Evolutionary conservation across 2,888 invertebrate genomes (phyloP), one percentile per base, ranked within the genome.

Genomic region (Patella pellucida): DNA sequence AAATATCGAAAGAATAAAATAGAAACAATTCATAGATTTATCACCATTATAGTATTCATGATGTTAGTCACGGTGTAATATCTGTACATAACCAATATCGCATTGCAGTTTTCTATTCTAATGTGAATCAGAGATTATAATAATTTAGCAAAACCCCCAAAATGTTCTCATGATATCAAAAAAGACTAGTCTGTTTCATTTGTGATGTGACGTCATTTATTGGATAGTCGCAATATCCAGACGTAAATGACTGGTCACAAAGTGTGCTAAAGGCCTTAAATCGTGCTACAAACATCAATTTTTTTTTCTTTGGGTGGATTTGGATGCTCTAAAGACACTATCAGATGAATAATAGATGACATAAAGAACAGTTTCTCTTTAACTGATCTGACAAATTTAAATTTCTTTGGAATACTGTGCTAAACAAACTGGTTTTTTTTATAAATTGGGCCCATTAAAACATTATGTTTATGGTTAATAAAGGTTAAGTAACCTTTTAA

Each of bases 401-500:
- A 41, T 41, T 41, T 41, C 31, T 41, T 41, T 41, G 31, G 31
- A 41, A 41, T 41, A 41, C 31, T 41, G 31, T 41, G 31, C 31
- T 41, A 41, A 41, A 41, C 31, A 41, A 41, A 41, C 31, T 41
- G 31, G 7, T n/a, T n/a, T n/a, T 41, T 41, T 41, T 41, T 41
- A 41, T 41, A 5, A 41, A 41, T 41, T 41, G 31, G 31, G 31
- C 31, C 31, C 31, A 41, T 41, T 41, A 41, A 5, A 41, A 41
- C 31, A 41, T 41, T 41, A 62, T 62, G 9, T 62, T 15, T 15
- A 62, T 19, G 62, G 16, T 62, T 62, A 62, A 62, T 62, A 62
- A 62, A 62, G 62, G 62, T 62, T 62, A 62, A 62, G 62, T 62
- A 62, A 62, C 62, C 62, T 62, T 62, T 15, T 19, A 62, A 62